Evolutionary conservation across 2,888 invertebrate species (phyloP).

Genomic region (Heliconius hortense): DNA sequence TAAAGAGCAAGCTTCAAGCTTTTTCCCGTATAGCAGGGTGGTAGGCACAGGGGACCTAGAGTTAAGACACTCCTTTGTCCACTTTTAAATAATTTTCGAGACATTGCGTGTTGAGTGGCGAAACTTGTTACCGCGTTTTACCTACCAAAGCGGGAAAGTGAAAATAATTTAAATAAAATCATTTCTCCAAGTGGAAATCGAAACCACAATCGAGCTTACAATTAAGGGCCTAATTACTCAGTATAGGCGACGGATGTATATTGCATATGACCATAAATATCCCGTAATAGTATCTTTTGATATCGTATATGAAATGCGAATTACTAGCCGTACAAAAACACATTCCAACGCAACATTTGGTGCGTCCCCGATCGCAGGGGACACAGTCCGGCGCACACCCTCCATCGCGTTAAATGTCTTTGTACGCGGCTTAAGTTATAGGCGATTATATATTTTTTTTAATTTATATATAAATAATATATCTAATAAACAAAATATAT

Average conservation of each 20-base stretch:
- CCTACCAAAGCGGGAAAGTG: no score
- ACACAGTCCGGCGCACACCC: slow-evolving; percentile 72
- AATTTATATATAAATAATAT: neutral
- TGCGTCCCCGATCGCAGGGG: slow-evolving; percentile 46
- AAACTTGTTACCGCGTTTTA: no score
- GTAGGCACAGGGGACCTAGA: no score
- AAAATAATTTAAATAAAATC: no score
- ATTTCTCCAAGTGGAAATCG: no score
- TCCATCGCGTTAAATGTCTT: slow-evolving; percentile 39
- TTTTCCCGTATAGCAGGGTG: no score
- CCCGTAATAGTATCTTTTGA: slow-evolving; percentile 28
- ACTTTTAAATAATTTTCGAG: no score
- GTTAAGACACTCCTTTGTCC: no score
- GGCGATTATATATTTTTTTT: neutral
- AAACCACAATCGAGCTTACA: no score
- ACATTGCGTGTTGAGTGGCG: no score
- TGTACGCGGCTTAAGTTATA: slow-evolving; percentile 26
- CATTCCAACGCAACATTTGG: slow-evolving; percentile 42
- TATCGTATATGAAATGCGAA: slow-evolving; percentile 25
- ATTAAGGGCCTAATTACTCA: neutral
- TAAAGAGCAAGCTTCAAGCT: no score
- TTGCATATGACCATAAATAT: slow-evolving; percentile 7
- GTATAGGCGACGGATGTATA: neutral
- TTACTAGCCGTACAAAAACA: slow-evolving; percentile 26
- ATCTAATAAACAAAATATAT: no score